Base-by-base conservation (phyloP, 2,888 invertebrate genomes). In the Conus canariensis region DNA sequence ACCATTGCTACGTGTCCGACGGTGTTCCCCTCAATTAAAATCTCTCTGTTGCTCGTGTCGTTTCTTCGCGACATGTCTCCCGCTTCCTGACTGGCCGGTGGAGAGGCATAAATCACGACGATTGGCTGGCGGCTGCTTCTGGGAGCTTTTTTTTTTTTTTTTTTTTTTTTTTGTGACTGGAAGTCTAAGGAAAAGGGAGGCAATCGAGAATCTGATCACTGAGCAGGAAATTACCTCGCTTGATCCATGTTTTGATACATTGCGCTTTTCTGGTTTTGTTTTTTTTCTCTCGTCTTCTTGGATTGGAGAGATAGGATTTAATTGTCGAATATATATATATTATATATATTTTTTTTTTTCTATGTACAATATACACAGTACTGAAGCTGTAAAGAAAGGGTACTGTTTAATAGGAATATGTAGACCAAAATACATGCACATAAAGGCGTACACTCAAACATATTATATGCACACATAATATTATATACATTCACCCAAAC, bases 101-200 rank as follows among this genome's bases (percentile, higher is more conserved):
- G 60, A 25, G 85, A 14, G 25, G 85, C 85, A 85, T 85, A 85
- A 85, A 85, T 85, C 85, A 85, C 85, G 19, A 60, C 25, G 85
- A 85, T 85, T 85, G 85, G 85, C 12, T n/a, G 85, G 16, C n/a
- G 30, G 9, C 60, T 85, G 22, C 60, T 25, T 25, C 16, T 60
- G 85, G 12, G 60, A n/a, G 60, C 25, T 45, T 45, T 45, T 45
- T 45, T 45, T 45, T 45, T 45, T 45, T 45, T 45, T 45, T 45
- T 45, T 45, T 45, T 45, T 45, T 45, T 45, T 45, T 2, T 2
- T 45, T 45, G 1, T 45, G 45, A 64, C 10, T 14, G 60, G 12
- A 16, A 30, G 30, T 30, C 12, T 10, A 80, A 5, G 14, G 16
- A 30, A 77, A 80, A 80, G 77, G 77, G 77, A 25, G 30, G 10